Evolutionary conservation across 2,888 invertebrate genomes (phyloP).

Genomic region (Pseudoips prasinana): DNA sequence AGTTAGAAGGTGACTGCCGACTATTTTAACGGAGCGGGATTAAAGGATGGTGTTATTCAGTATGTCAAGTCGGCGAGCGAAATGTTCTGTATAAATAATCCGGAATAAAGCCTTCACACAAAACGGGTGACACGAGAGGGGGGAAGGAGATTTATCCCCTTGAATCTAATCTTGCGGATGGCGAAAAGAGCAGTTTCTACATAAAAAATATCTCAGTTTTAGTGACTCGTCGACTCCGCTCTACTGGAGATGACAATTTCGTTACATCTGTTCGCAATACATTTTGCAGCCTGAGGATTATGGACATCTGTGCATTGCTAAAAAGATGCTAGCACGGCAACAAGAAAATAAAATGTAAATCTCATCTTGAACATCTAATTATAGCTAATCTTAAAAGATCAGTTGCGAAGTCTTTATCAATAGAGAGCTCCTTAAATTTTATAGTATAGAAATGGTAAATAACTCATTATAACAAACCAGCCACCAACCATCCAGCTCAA

Average conservation of each 20-base stretch:
- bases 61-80: slow-evolving; percentile 55
- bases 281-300: slow-evolving; percentile 45
- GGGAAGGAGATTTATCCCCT: slow-evolving; percentile 74
- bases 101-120: slow-evolving; percentile 71
- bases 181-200: slow-evolving; percentile 71
- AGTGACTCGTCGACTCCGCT: slow-evolving; percentile 43
- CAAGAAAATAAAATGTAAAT: too few relatives aligned
- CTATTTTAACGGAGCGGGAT: slow-evolving; percentile 45
- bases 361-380: too few relatives aligned
- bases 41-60: slow-evolving; percentile 61
- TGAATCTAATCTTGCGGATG: slow-evolving; percentile 78
- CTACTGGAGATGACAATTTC: slow-evolving; percentile 54
- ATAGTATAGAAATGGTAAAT: too few relatives aligned
- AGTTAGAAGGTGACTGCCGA: slow-evolving; percentile 39
- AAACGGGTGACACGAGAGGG: slow-evolving; percentile 65
- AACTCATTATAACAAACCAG: too few relatives aligned
- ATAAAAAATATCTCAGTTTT: slow-evolving; percentile 62
- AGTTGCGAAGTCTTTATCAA: too few relatives aligned
- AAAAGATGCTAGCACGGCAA: too few relatives aligned
- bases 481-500: too few relatives aligned
- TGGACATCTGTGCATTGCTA: slow-evolving; percentile 30
- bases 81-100: slow-evolving; percentile 75
- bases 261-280: slow-evolving; percentile 51
- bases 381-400: too few relatives aligned
- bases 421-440: too few relatives aligned